Evolutionary conservation across 2,888 invertebrate species (phyloP).

Genomic region (Nemotelus nigrinus): DNA sequence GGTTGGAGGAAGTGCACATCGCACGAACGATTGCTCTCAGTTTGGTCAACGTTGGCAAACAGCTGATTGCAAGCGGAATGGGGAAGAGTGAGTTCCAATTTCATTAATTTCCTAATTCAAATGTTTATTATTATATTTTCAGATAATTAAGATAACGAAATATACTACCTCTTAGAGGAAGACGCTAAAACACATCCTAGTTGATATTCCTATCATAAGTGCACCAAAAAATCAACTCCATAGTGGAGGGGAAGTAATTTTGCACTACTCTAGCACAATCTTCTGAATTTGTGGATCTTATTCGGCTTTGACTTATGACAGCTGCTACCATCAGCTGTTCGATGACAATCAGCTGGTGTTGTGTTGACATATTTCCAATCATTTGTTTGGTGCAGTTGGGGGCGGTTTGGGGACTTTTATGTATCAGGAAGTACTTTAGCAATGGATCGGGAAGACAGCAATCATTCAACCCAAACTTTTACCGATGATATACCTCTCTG

Average conservation of each 20-base stretch:
- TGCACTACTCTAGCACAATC: conserved; percentile 28
- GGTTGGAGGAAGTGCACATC: too few species aligned
- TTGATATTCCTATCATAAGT: not conserved
- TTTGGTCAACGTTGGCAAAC: not conserved
- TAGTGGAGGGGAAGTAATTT: conserved; percentile 9
- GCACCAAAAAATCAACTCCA: not conserved
- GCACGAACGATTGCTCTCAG: too few species aligned
- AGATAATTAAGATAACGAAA: too few species aligned
- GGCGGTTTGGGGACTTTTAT: too few species aligned
- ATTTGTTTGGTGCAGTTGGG: too few species aligned
- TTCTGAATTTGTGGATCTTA: not conserved
- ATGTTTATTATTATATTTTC: too few species aligned
- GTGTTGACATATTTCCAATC: not conserved
- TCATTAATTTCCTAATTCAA: not conserved
- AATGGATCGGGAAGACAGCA: conserved; percentile 39
- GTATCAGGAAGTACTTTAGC: not conserved
- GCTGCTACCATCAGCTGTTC: not conserved
- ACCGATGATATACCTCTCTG: conserved; percentile 39
- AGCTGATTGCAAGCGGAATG: conserved; percentile 24
- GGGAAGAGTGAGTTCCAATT: not conserved
- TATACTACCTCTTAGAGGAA: too few species aligned
- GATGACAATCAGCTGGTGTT: conserved; percentile 12
- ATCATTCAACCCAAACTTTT: conserved; percentile 37
- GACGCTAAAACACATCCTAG: not conserved
- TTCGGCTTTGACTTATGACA: not conserved